Conservation (phyloP, 1,140 invertebrate species). For the Caenorhabditis inopinata region DNA sequence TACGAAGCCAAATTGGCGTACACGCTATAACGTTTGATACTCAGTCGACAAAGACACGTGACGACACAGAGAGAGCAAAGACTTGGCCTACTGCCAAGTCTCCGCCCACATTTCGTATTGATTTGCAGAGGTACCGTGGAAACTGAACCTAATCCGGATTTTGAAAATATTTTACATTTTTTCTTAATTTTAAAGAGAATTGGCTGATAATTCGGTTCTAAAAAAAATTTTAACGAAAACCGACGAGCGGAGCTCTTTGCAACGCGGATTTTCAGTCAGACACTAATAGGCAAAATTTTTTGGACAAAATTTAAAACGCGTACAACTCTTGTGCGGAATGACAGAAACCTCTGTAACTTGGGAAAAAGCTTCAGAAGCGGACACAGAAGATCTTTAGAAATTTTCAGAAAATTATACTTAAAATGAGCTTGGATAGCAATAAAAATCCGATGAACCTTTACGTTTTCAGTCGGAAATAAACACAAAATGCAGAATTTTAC, state of each 20-base stretch:
- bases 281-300: not conserved
- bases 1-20: conserved; percentile 7
- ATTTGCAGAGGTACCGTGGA: not conserved
- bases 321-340: not conserved
- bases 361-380: too few relatives aligned
- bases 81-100: not conserved
- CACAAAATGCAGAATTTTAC: not conserved
- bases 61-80: not conserved
- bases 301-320: not conserved
- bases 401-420: not conserved
- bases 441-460: too few relatives aligned
- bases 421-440: not conserved
- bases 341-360: too few relatives aligned
- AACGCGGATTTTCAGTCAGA: not conserved
- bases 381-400: not conserved
- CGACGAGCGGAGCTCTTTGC: not conserved
- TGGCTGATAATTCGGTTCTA: not conserved
- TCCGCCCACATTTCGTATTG: not conserved
- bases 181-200: not conserved
- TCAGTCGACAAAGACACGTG: not conserved
- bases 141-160: not conserved
- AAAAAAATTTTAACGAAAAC: not conserved
- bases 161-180: not conserved
- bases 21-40: conserved; percentile 15
- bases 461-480: too few relatives aligned